Base-by-base conservation (phyloP, 2,888 invertebrate genomes). In the Pilophorus perplexus region DNA sequence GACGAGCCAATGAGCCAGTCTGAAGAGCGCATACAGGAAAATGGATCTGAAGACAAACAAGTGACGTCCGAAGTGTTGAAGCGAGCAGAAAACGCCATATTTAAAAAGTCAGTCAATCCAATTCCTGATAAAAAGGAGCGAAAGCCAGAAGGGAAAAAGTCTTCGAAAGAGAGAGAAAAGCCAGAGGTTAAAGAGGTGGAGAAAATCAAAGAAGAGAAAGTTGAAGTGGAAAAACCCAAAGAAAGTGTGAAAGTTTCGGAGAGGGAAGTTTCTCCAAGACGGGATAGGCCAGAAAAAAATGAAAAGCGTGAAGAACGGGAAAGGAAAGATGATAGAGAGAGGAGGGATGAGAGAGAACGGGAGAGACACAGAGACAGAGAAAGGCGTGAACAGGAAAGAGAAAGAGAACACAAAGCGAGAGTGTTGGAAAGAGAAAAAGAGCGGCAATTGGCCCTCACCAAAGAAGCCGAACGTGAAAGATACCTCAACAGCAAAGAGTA, bases 1-100 rank as follows among this genome's bases (percentile, higher is more conserved):
- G 57, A 65, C 14, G 69, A 71, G 14, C 80, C 80, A 59, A 82
- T 80, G 69, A 69, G 73, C 20, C 67, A 67, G 4, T 54, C 67
- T 1, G 78, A 78, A 3, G 67, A 69, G 14, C 74, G 74, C 2
- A 69, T 72, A 0, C 77, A 77, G 28, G 76, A 76, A 66, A 64
- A 28, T n/a, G 46, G 71, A 67, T 67, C 73, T 71, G 55, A 66
- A 72, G 82, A 82, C 64, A 89, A 89, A 78, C 85, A 87, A 40
- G 80, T 86, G 1, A 92, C 93, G 1, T 89, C 88, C 18, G 93
- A 93, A 77, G 91, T 94, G 3, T 80, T 94, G 55, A 93, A 93
- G 75, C 82, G 92, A 71, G 93, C 94, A 1, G 93, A 94, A 79
- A 93, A 93, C 76, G 93, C 90, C 0, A 89, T 94, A 72, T 90